Conservation (phyloP, 1,140 invertebrate species). For the Drosophila varians region DNA sequence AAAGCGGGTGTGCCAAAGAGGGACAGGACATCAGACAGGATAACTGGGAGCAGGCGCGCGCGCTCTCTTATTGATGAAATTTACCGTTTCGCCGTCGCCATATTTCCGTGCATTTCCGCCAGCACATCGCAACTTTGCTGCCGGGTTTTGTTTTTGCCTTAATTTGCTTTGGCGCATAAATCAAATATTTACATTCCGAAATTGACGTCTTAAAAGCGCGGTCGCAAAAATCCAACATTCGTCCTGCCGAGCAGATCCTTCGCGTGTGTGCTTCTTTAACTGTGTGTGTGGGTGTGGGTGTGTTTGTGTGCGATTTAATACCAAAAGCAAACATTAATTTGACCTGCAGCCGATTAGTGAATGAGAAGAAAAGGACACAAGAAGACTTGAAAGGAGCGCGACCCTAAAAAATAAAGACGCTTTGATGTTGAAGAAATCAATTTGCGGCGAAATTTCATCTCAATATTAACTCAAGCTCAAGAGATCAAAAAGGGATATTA, state of each 20-base stretch:
- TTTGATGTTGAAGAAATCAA: slow-evolving; percentile 52
- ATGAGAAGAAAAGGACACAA: background rate
- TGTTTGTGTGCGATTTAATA: slow-evolving; percentile 32
- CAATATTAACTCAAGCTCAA: slow-evolving; percentile 66
- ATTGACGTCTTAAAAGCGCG: slow-evolving; percentile 79
- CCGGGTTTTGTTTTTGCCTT: slow-evolving; percentile 68
- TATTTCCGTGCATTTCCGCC: slow-evolving; percentile 19
- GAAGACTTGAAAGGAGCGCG: background rate
- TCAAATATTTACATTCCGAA: slow-evolving; percentile 83
- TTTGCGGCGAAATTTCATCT: slow-evolving; percentile 30
- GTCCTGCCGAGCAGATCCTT: slow-evolving; percentile 29
- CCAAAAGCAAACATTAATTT: slow-evolving; percentile 56
- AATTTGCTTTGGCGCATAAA: slow-evolving; percentile 80
- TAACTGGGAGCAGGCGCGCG: slow-evolving; percentile 19
- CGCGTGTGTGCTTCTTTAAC: slow-evolving; percentile 17
- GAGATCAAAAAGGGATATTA: slow-evolving; percentile 69
- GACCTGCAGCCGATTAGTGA: slow-evolving; percentile 50
- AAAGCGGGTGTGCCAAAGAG: slow-evolving; percentile 37
- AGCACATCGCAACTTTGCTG: slow-evolving; percentile 28
- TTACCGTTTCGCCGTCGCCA: slow-evolving; percentile 47
- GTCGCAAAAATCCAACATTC: slow-evolving; percentile 53
- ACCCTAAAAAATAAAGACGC: slow-evolving; percentile 25
- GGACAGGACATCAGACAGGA: slow-evolving; percentile 18
- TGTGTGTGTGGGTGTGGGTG: slow-evolving; percentile 9
- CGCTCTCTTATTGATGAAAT: slow-evolving; percentile 29